Evolutionary conservation across 2,113 vertebrate genomes (phyloP), one percentile per base, ranked within the genome.

Genomic region (Stegastes partitus): DNA sequence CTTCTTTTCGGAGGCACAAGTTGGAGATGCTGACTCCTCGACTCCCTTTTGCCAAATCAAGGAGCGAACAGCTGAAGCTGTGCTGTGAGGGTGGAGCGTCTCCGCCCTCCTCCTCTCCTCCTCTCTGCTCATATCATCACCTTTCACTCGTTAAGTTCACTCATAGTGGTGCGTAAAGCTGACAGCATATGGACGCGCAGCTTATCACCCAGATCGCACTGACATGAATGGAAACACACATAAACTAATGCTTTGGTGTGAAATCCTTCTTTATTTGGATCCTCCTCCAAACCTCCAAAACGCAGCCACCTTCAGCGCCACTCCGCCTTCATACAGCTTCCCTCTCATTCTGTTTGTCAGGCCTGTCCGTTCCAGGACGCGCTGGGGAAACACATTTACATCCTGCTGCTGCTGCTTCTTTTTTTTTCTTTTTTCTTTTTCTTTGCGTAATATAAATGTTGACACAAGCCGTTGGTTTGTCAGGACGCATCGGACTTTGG

Each of bases 381-480:
- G 25, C 3, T 45, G 9, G 31, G 71, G 59, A 70, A 42, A 21
- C 69, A 64, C 47, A 34, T 79, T 71, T 61, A 68, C 47, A 45
- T 59, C 26, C 37, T 12, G 56, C 37, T 68, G n/a, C n/a, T n/a
- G n/a, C n/a, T n/a, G n/a, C n/a, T n/a, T n/a, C n/a, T n/a, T n/a
- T n/a, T n/a, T n/a, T n/a, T n/a, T n/a, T n/a, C n/a, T n/a, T n/a
- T n/a, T n/a, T n/a, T n/a, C n/a, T n/a, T n/a, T n/a, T n/a, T n/a
- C 58, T 78, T 39, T 66, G 85, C 14, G 49, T 42, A 34, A 22
- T 66, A 89, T 68, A 21, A 56, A 68, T 71, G 74, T 82, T 82
- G 86, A 88, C 89, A 83, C 84, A 70, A 75, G 86, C 82, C 14
- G 69, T 78, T 81, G 76, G 68, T 89, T 72, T 91, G 85, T 90